These are phyloP conservation scores for Drosophila pegasa DNA, from an alignment of 2,888 invertebrate genomes.

Conservation along the genomic window DNA sequence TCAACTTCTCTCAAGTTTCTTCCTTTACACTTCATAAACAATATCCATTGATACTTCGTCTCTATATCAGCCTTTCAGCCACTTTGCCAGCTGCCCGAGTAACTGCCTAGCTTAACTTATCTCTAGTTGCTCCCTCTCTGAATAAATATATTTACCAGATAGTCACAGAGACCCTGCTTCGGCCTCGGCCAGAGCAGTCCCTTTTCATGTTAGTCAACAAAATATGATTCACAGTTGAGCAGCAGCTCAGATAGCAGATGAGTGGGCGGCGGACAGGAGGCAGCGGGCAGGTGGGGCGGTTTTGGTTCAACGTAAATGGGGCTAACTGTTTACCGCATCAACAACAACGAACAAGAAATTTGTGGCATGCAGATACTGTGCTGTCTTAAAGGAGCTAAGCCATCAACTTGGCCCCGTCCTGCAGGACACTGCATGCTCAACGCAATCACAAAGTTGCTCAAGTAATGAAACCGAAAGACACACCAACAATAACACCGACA, in stretches of 20 bases:
- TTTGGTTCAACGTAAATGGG: constrained; percentile 42
- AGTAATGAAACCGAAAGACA: constrained; percentile 38
- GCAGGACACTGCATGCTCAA: constrained; percentile 26
- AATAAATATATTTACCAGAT: no score
- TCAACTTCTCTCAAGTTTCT: no score
- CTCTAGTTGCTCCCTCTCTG: no score
- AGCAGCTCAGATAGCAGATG: not conserved
- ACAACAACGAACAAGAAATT: constrained; percentile 38
- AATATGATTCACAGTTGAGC: constrained; percentile 19
- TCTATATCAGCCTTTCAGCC: no score
- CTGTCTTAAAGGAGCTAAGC: constrained; percentile 11
- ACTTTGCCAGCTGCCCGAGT: no score
- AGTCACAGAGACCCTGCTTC: no score
- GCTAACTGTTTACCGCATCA: constrained; percentile 61
- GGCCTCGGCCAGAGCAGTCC: constrained; percentile 3
- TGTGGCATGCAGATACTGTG: constrained; percentile 27
- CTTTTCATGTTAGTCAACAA: constrained; percentile 1
- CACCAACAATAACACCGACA: constrained; percentile 9
- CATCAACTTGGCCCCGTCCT: constrained; percentile 4
- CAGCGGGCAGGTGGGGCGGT: not conserved
- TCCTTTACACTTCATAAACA: no score
- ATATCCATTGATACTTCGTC: no score
- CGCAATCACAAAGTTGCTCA: constrained; percentile 43
- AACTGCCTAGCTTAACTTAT: no score
- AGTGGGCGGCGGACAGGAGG: no score